Conservation (phyloP, 2,888 invertebrate species). For the Macaria notata region DNA sequence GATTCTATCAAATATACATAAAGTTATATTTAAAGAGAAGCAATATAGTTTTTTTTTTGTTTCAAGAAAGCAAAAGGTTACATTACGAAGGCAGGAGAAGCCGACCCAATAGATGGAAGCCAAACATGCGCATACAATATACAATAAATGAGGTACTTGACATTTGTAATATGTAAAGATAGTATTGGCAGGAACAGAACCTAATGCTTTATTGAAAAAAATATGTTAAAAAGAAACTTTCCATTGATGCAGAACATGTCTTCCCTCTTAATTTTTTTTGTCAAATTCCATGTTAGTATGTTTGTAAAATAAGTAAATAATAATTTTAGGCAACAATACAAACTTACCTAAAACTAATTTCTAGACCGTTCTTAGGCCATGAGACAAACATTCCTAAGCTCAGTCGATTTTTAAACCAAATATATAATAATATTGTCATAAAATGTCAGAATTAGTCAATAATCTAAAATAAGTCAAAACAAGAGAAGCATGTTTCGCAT, state of each 20-base stretch:
- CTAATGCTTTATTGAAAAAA: conserved; percentile 75
- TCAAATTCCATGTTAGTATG: conserved; percentile 6
- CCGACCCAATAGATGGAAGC: conserved; percentile 19
- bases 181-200: conserved; percentile 43
- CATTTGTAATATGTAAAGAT: too few species aligned
- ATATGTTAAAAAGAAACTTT: conserved; percentile 54
- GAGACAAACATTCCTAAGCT: conserved; percentile 20
- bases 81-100: conserved; percentile 10
- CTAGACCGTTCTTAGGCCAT: conserved; percentile 1
- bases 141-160: too few species aligned
- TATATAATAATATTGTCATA: background rate
- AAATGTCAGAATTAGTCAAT: too few species aligned
- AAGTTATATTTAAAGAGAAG: conserved; percentile 73
- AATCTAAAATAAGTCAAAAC: conserved; percentile 5
- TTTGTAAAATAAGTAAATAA: background rate
- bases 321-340: too few species aligned
- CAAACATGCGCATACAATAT: background rate
- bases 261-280: conserved; percentile 43
- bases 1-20: conserved; percentile 79
- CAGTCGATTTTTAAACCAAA: conserved; percentile 17
- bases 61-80: conserved; percentile 78
- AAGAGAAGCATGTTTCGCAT: conserved; percentile 74
- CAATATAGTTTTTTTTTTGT: conserved; percentile 45
- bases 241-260: conserved; percentile 76
- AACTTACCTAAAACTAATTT: conserved; percentile 2